Evolutionary conservation across 2,888 invertebrate genomes (phyloP).

Genomic region (Xylocampa areola): DNA sequence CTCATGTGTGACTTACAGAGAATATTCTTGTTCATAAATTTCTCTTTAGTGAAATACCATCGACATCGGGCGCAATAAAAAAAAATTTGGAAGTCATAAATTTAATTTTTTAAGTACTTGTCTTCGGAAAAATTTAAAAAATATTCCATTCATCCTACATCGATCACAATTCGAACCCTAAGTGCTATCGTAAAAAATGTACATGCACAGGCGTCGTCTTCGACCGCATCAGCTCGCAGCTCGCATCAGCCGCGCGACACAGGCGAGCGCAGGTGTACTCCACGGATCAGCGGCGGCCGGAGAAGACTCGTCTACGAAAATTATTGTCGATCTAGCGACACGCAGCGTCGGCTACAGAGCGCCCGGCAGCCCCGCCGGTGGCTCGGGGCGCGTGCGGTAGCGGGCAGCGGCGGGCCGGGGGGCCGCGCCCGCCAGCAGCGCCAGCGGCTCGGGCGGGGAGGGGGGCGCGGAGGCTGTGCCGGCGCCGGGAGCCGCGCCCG

Average conservation of each 20-base stretch:
- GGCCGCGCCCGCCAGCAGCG: conserved; percentile 34
- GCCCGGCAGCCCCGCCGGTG: conserved; percentile 38
- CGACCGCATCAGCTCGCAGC: conserved; percentile 18
- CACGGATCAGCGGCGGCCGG: conserved; percentile 16
- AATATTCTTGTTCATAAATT: too few relatives aligned
- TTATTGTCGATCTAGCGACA: conserved; percentile 78
- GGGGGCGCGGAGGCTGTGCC: conserved; percentile 39
- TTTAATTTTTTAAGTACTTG: conserved; percentile 66
- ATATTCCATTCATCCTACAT: conserved; percentile 75
- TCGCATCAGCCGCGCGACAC: conserved; percentile 12
- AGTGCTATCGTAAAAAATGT: conserved; percentile 68
- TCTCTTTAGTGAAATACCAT: too few relatives aligned
- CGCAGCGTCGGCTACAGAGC: conserved; percentile 26
- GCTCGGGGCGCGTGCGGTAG: conserved; percentile 36
- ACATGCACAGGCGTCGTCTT: conserved; percentile 45
- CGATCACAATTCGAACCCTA: conserved; percentile 70
- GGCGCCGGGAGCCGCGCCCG: conserved; percentile 42
- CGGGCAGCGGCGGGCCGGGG: conserved; percentile 29
- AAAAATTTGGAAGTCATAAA: conserved; percentile 60
- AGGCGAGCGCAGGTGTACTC: not conserved
- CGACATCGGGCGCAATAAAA: too few relatives aligned
- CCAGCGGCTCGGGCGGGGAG: conserved; percentile 54
- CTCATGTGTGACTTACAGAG: too few relatives aligned
- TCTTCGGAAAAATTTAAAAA: conserved; percentile 79
- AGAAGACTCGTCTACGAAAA: conserved; percentile 71